Percentiles rank a stretch among this genome's conserved stretches.
Evolutionary conservation across 2,113 vertebrate genomes (phyloP).

Genomic region (Barbus barbus): DNA sequence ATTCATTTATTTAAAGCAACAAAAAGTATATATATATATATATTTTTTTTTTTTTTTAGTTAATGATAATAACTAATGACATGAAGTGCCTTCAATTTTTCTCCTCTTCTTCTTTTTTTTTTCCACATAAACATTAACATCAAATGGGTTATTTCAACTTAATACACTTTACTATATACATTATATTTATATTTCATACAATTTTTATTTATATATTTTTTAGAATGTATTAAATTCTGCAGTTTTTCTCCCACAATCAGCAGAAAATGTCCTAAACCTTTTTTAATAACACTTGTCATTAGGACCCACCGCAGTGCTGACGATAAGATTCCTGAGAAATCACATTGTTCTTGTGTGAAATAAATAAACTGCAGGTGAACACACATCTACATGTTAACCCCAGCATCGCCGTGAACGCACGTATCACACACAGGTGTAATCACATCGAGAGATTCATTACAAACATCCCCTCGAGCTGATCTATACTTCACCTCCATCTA

Average conservation of each 20-base stretch:
- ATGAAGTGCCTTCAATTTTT: not conserved
- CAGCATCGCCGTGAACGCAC: not conserved
- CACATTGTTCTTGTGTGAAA: not conserved
- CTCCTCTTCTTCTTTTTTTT: not conserved
- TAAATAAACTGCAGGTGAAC: not conserved
- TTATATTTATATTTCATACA: no score
- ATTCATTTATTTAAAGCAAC: no score
- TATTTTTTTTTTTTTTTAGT: no score
- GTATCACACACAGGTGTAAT: no score
- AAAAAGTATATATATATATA: no score
- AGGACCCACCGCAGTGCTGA: not conserved
- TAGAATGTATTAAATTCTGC: no score
- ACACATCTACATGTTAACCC: not conserved
- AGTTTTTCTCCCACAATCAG: not conserved
- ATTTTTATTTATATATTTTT: no score
- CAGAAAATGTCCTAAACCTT: not conserved
- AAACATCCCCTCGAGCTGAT: not conserved
- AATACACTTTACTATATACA: not conserved
- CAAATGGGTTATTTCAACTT: not conserved
- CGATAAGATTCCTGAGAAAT: not conserved
- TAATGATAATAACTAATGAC: no score
- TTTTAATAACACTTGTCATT: no score
- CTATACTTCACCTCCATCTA: conserved; percentile 6
- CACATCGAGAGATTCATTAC: conserved; percentile 19
- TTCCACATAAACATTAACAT: not conserved